These are phyloP conservation scores for Nicator chloris DNA, from an alignment of 2,113 vertebrate species.

Conservation along the genomic window DNA sequence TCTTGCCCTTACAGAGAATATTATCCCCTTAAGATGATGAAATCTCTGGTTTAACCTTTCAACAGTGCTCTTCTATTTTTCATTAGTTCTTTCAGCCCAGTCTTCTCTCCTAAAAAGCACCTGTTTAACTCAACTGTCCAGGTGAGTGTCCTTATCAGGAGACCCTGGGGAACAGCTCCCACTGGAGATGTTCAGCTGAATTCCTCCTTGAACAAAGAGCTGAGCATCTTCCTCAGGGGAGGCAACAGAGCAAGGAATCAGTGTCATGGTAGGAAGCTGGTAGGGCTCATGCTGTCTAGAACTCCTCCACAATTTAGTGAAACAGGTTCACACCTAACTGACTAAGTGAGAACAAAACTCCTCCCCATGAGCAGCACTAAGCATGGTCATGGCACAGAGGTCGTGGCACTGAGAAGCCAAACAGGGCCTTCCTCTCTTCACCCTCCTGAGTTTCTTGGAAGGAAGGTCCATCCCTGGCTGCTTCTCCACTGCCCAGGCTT, in stretches of 20 bases:
- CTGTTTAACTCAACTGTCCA: background rate
- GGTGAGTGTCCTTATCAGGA: background rate
- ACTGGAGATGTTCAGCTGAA: background rate
- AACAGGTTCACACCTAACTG: background rate
- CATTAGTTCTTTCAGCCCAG: background rate
- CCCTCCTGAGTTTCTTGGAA: background rate
- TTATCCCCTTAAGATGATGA: background rate
- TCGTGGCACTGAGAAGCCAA: background rate
- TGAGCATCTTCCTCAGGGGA: slow-evolving; percentile 17
- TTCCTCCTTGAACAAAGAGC: background rate
- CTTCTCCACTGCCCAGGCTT: background rate
- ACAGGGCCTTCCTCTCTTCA: background rate
- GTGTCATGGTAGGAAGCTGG: background rate
- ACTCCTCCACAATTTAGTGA: background rate
- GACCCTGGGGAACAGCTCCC: background rate
- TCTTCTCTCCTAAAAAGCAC: background rate
- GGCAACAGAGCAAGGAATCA: background rate
- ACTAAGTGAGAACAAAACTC: background rate
- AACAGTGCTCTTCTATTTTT: background rate
- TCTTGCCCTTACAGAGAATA: background rate
- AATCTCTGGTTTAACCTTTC: background rate
- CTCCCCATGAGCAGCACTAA: slow-evolving; percentile 28
- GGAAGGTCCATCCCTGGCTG: background rate
- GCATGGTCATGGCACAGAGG: slow-evolving; percentile 16
- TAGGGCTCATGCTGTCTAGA: background rate